Evolutionary conservation across 2,113 vertebrate species (phyloP).

Genomic region (Muntiacus reevesi): DNA sequence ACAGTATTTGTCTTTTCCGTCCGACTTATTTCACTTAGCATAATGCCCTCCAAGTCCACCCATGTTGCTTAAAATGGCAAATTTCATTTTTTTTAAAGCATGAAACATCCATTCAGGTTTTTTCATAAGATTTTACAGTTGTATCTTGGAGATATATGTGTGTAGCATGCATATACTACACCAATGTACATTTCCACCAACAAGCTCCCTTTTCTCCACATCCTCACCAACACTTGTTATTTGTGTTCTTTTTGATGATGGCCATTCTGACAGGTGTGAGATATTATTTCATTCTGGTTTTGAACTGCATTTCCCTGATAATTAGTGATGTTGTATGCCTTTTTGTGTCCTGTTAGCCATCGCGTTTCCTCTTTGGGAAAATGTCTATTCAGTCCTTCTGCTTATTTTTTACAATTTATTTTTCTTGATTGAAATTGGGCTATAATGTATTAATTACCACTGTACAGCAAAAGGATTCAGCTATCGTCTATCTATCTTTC

Average conservation of each 20-base stretch:
- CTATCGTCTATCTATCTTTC: neutral
- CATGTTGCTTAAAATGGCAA: neutral
- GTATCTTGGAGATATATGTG: neutral
- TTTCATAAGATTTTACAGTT: neutral
- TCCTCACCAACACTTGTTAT: neutral
- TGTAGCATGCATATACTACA: neutral
- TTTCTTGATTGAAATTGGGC: neutral
- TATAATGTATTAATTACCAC: neutral
- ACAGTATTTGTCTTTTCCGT: neutral
- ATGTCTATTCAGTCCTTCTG: neutral
- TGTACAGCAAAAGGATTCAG: neutral
- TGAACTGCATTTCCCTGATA: neutral
- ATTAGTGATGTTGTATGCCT: neutral
- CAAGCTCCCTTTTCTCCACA: neutral
- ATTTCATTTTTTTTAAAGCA: neutral
- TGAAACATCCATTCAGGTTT: neutral
- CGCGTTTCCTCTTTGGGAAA: neutral
- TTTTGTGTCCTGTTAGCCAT: neutral
- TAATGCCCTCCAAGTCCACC: neutral
- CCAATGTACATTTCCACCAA: neutral
- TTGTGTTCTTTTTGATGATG: neutral
- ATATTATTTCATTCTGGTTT: neutral
- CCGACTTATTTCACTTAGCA: neutral
- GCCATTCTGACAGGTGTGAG: neutral
- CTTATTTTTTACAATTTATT: neutral